Evolutionary conservation across 2,888 invertebrate species (phyloP), one percentile per base, ranked within the genome.

Genomic region (Yponomeuta malinellus): DNA sequence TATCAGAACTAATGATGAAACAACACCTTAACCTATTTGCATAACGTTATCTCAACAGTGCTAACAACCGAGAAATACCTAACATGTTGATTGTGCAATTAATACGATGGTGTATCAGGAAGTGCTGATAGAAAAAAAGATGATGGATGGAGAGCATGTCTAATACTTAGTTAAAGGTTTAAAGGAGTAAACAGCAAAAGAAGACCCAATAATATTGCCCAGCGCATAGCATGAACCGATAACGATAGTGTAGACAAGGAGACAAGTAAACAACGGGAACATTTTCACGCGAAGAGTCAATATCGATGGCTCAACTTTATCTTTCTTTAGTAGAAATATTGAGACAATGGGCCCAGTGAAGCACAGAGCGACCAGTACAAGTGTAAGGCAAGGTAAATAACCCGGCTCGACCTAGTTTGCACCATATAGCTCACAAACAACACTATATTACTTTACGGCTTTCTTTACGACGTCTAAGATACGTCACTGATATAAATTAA

Each of bases 401-500:
- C 78, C 79, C 81, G 84, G 83, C 83, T 83, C 77, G 84, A 84
- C 84, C 84, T 76, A 84, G 78, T 82, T 85, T 73, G 74, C 71
- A 73, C 75, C 80, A 77, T 82, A 82, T 76, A 79, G 78, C 72
- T 74, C 75, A 75, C 78, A 76, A 59, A 81, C 81, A 82, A 78
- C 77, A 77, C 78, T 81, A 80, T 78, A 81, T 83, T 81, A 81
- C 85, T 85, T 84, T 81, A 81, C 77, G 78, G 78, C 79, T 83
- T 83, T 84, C 80, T 78, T 78, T 77, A 76, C 73, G 77, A 78
- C 79, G 81, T 79, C 79, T 78, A 79, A 81, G 82, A 83, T 79
- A 81, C 83, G 84, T 86, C 86, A 84, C 83, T 83, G 82, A 85
- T 84, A 85, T 81, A 81, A 77, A 74, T 73, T 72, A 74, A 78